Base-by-base conservation (phyloP, 2,888 invertebrate species). In the Endotricha flammealis region DNA sequence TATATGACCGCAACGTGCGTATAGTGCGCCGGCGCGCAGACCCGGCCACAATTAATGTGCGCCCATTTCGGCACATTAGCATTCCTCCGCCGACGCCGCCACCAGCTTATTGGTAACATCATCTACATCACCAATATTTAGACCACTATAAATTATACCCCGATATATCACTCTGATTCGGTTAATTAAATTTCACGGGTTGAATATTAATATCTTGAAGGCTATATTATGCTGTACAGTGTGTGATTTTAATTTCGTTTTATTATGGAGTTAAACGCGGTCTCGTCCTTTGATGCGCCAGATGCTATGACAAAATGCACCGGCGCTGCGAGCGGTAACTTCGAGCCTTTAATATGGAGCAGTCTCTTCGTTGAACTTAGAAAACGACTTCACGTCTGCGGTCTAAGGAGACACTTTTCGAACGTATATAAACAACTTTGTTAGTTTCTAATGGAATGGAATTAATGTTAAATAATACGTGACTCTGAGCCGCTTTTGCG, bases 371-470 rank as follows among this genome's bases (percentile, higher is more conserved):
- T 55, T 52, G 50, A 73, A 70, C 64, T 71, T 70, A 50, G 59
- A 46, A 57, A 67, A 66, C 58, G 64, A 63, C 57, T 64, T 57
- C 67, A 64, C 62, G 65, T 70, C 57, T 40, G 47, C 46, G 45
- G 46, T 51, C 53, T 44, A 39, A 53, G 53, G 55, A 63, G 63
- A 60, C 59, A 60, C 54, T 67, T 66, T 60, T 55, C 53, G 54
- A 64, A 67, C 60, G 57, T 62, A 65, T 64, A 69, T 64, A 70
- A 67, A 70, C 66, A 68, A 69, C 64, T 69, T 67, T 65, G 66
- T 63, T 59, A 58, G 50, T 62, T 60, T 60, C 62, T 63, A 66
- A 68, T 57, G 54, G 58, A 61, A 64, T 57, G 50, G 57, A 61
- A 61, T 67, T 64, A 68, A 65, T 64, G 53, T 59, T 55, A 47